phyloP scores from a whole-genome alignment of 2,888 invertebrate genomes.

The Lottia gigantea region DNA sequence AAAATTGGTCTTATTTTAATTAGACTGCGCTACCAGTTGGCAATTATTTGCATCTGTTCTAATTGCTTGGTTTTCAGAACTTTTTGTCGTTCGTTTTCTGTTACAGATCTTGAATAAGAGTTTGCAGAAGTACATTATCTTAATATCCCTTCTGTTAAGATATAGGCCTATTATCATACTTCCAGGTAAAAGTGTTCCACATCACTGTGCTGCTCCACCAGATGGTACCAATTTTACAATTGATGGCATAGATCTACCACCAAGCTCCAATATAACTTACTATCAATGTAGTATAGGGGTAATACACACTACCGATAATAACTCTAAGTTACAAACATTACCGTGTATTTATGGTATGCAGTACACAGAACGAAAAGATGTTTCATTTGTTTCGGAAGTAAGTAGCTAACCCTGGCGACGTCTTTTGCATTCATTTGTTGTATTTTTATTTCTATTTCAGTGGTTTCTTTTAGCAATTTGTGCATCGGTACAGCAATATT shows the following conservation, averaged over 20 bases:
- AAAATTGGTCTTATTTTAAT: too few species aligned
- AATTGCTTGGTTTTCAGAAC: too few species aligned
- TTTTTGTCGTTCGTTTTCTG: too few species aligned
- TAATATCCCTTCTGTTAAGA: too few species aligned
- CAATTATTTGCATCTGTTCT: too few species aligned
- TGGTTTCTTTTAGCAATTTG: too few species aligned
- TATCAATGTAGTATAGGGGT: conserved; percentile 8
- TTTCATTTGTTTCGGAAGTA: conserved; percentile 19
- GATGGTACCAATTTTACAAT: not conserved
- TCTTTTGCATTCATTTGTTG: too few species aligned
- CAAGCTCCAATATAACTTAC: not conserved
- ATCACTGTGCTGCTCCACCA: not conserved
- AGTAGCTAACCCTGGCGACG: not conserved
- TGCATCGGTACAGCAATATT: too few species aligned
- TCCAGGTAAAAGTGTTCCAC: not conserved
- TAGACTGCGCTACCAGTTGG: too few species aligned
- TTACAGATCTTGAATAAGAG: too few species aligned
- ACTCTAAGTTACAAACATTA: not conserved
- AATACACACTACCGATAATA: not conserved
- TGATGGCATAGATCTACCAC: not conserved
- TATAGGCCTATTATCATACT: not conserved
- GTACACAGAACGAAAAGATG: conserved; percentile 11
- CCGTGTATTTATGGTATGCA: conserved; percentile 14
- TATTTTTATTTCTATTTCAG: too few species aligned
- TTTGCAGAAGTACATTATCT: too few species aligned